Conservation (phyloP, 2,888 invertebrate genomes). For the Xanthorhoe spadicearia region DNA sequence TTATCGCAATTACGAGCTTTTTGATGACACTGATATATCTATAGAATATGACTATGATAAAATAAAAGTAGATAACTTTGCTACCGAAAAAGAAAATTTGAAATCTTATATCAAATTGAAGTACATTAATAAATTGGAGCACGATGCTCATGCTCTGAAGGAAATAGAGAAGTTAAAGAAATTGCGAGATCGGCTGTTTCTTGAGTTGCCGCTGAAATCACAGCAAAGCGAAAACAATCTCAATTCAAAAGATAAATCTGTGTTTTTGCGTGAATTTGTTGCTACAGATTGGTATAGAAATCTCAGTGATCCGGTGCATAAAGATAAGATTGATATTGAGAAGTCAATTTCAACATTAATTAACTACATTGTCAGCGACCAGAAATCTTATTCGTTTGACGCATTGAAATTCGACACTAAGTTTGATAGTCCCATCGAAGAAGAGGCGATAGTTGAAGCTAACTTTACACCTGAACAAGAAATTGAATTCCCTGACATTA, state of each 20-base stretch:
- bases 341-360: background rate
- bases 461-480: background rate
- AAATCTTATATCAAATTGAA: background rate
- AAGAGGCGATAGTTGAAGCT: background rate
- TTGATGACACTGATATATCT: background rate
- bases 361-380: background rate
- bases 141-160: background rate
- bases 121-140: background rate
- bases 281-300: background rate
- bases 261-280: background rate
- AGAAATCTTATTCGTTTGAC: background rate
- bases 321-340: background rate
- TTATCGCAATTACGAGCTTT: background rate
- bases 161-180: background rate
- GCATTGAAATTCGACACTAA: background rate
- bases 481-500: constrained; percentile 56
- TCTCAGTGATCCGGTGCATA: background rate
- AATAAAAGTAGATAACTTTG: background rate
- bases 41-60: background rate
- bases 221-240: background rate
- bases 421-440: background rate
- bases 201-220: background rate
- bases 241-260: background rate
- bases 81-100: background rate
- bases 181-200: background rate